Conservation (phyloP, 1,140 invertebrate genomes). For the Halotydeus destructor region DNA sequence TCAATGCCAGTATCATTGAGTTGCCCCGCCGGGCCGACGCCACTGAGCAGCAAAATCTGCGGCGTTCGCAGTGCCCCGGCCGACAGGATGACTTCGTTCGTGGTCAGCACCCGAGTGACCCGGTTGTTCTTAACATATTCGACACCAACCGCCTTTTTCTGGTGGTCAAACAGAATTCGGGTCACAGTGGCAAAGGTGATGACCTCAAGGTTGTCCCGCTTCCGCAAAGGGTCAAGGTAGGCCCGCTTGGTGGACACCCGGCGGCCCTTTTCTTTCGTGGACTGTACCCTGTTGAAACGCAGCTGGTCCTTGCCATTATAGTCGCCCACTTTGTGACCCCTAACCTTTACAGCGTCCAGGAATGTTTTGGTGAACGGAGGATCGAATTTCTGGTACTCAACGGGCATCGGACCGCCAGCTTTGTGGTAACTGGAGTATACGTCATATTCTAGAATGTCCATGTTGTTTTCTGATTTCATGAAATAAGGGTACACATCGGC, state of each 20-base stretch:
- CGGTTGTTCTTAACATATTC: conserved; percentile 51
- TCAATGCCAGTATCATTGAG: conserved; percentile 10
- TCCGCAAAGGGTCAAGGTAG: conserved; percentile 24
- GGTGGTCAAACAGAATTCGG: conserved; percentile 53
- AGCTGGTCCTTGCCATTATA: conserved; percentile 61
- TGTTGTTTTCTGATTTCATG: conserved; percentile 57
- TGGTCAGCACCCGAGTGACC: conserved; percentile 42
- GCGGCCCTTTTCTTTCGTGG: conserved; percentile 49
- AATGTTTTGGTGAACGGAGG: conserved; percentile 67
- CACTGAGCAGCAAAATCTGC: conserved; percentile 67
- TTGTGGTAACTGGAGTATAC: conserved; percentile 53
- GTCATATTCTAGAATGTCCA: conserved; percentile 29
- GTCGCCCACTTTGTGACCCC: conserved; percentile 51
- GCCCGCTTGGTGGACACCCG: too few relatives aligned
- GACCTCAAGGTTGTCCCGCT: conserved; percentile 60
- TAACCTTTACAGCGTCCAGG: conserved; percentile 75
- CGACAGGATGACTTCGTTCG: conserved; percentile 62
- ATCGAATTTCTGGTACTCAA: conserved; percentile 42
- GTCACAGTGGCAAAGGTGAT: conserved; percentile 14
- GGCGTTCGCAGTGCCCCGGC: conserved; percentile 55
- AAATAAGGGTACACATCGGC: conserved; percentile 44
- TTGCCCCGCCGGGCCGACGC: conserved; percentile 49
- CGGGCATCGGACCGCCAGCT: conserved; percentile 53
- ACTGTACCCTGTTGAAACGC: conserved; percentile 42
- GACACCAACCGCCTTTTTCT: conserved; percentile 57